phyloP scores from a whole-genome alignment of 92 coral and sea anemone genomes.

The Epizoanthus stellaris region DNA sequence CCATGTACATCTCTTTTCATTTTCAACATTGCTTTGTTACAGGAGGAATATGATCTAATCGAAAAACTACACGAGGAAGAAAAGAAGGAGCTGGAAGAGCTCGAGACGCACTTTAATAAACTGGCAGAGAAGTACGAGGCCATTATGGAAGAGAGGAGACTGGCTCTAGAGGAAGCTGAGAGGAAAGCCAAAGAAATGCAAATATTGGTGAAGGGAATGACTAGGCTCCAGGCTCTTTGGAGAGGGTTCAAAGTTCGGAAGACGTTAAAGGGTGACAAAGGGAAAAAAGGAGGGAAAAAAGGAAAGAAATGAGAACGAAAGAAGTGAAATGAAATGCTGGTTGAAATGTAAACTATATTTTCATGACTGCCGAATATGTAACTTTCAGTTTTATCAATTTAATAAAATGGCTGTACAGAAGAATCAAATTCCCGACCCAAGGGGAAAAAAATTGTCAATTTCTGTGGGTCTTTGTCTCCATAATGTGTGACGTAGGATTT shows the following conservation, averaged over 20 bases:
- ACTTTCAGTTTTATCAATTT: neutral
- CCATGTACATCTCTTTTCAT: too few species aligned
- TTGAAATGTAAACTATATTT: neutral
- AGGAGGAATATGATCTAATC: constrained; percentile 90
- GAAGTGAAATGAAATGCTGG: neutral
- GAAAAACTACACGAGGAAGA: constrained; percentile 83
- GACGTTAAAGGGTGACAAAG: constrained; percentile 53
- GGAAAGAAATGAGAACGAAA: constrained; percentile 58
- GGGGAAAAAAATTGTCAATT: too few species aligned
- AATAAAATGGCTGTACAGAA: neutral
- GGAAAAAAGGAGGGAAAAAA: constrained; percentile 75
- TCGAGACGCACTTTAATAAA: constrained; percentile 70
- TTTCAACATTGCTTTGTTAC: neutral
- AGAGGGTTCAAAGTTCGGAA: constrained; percentile 70
- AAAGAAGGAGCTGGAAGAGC: constrained; percentile 73
- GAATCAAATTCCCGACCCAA: too few species aligned
- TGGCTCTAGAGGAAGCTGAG: constrained; percentile 76
- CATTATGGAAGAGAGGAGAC: constrained; percentile 85
- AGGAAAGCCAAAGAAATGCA: constrained; percentile 58
- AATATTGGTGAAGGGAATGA: constrained; percentile 58
- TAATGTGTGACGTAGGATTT: too few species aligned
- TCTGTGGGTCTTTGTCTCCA: too few species aligned
- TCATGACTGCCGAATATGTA: neutral
- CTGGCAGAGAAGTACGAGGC: constrained; percentile 80
- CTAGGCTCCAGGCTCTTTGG: constrained; percentile 83